phyloP scores from a whole-genome alignment of 2,113 vertebrate genomes.

The Bubalus kerabau region DNA sequence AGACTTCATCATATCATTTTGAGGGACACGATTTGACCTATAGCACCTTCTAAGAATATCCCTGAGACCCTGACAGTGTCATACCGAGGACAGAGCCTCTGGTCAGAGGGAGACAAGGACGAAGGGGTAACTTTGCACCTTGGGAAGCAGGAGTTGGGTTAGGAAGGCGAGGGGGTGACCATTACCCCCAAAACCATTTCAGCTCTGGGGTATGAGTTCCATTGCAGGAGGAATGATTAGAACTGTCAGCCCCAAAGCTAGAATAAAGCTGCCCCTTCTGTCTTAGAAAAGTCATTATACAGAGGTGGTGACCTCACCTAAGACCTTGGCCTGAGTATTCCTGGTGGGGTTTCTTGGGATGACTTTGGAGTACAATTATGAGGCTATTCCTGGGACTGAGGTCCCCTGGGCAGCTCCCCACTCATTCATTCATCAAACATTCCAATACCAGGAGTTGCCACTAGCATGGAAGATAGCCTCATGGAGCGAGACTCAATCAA shows the following conservation, averaged over 20 bases:
- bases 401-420: not conserved
- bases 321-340: not conserved
- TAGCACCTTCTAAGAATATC: not conserved
- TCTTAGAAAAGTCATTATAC: not conserved
- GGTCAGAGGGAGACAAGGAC: not conserved
- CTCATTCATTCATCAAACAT: not conserved
- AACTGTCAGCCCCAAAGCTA: not conserved
- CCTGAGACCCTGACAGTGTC: not conserved
- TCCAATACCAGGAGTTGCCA: not conserved
- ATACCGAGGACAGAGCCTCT: not conserved
- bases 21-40: too few species aligned
- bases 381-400: not conserved
- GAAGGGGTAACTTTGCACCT: not conserved
- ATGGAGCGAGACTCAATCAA: not conserved
- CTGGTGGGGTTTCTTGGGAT: not conserved
- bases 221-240: not conserved
- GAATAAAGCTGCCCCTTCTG: not conserved
- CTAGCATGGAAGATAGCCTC: rapidly evolving
- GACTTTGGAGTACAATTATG: not conserved
- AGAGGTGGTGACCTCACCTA: not conserved
- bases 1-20: not conserved
- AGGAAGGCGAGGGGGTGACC: not conserved
- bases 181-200: not conserved
- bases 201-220: not conserved
- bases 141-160: not conserved